A percentile compares a stretch with the other conserved stretches of the same genome.
Evolutionary conservation across 1,140 invertebrate genomes (phyloP).

Genomic region (Cryptotermes secundus): DNA sequence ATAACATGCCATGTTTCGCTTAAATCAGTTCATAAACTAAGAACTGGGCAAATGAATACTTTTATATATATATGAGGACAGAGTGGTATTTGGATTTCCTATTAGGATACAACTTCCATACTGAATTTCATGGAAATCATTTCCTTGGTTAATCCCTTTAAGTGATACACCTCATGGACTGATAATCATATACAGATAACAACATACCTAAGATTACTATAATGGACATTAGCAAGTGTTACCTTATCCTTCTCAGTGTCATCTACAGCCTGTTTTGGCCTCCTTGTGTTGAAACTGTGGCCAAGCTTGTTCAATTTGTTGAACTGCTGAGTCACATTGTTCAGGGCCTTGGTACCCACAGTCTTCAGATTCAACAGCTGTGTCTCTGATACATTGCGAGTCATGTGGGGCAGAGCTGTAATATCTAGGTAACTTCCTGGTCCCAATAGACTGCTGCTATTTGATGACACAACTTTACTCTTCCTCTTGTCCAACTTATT

Average conservation of each 20-base stretch:
- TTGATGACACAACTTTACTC: slow-evolving; percentile 57
- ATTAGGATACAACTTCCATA: no score
- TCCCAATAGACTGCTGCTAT: slow-evolving; percentile 41
- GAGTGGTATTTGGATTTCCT: no score
- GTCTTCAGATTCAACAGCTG: slow-evolving; percentile 62
- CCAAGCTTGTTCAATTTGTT: slow-evolving; percentile 76
- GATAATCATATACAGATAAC: no score
- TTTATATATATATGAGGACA: no score
- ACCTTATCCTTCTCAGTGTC: neutral
- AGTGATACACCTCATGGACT: no score
- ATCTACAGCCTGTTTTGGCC: slow-evolving; percentile 40
- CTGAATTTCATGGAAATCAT: no score
- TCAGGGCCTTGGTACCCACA: slow-evolving; percentile 78
- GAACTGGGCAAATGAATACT: no score
- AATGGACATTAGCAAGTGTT: neutral
- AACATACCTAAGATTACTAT: neutral
- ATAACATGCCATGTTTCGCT: no score
- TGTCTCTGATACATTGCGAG: slow-evolving; percentile 65
- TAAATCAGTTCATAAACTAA: no score
- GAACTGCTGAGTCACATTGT: slow-evolving; percentile 81
- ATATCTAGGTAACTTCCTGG: slow-evolving; percentile 54
- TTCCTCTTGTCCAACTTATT: slow-evolving; percentile 72
- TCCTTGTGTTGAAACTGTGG: slow-evolving; percentile 59
- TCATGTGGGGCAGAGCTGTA: slow-evolving; percentile 56
- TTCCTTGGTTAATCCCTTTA: no score